Conservation (phyloP, 2,888 invertebrate species). For the Hemicrepidius hirtus region DNA sequence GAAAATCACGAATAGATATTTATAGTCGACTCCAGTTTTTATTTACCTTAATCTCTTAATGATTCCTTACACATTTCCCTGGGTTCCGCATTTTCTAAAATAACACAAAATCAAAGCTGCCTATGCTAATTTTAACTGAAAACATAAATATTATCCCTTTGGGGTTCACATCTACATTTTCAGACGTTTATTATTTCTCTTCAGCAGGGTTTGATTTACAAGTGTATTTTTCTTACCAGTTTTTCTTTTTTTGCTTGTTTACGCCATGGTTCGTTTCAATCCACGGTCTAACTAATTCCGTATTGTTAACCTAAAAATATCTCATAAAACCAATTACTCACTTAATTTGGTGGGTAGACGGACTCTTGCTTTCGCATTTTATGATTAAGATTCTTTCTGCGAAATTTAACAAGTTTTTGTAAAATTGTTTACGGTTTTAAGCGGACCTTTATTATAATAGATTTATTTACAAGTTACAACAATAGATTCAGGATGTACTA, state of each 20-base stretch:
- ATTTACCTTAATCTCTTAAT: neutral
- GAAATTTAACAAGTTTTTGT: slow-evolving; percentile 1
- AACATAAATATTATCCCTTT: slow-evolving; percentile 20
- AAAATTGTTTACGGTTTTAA: neutral
- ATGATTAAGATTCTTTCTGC: neutral
- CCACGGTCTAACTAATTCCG: neutral
- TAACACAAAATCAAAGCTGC: neutral
- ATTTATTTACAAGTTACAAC: too few species aligned
- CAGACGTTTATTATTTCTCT: neutral
- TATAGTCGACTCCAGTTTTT: neutral
- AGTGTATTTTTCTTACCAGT: neutral
- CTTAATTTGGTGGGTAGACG: neutral
- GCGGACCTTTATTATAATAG: too few species aligned
- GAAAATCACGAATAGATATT: too few species aligned
- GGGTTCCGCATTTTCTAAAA: slow-evolving; percentile 5
- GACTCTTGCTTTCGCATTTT: neutral
- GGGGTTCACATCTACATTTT: neutral
- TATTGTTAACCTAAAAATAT: slow-evolving; percentile 10
- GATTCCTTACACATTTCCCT: neutral
- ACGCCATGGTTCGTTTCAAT: neutral
- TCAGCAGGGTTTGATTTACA: neutral
- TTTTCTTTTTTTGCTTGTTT: neutral
- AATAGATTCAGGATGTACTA: too few species aligned
- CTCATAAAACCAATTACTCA: neutral
- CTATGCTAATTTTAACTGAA: slow-evolving; percentile 12